Evolutionary conservation across 2,797 vertebrate species (phyloP), one percentile per base, ranked within the genome.

Genomic region (Tolypeutes matacus): DNA sequence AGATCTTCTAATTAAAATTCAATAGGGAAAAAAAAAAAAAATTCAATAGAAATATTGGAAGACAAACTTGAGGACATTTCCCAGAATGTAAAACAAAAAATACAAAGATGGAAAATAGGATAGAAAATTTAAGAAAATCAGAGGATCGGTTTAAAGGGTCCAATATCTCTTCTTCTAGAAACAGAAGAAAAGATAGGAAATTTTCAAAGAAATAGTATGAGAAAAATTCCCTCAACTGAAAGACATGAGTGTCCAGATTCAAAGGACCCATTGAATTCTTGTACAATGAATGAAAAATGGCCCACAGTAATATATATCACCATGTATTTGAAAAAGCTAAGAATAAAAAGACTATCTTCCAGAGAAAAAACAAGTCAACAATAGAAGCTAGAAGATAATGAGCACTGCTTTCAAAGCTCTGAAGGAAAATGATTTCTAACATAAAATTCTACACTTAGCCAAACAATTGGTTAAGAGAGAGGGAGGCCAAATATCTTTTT

Each of bases 401-500:
- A 76, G 31, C 34, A 56, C 0, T 31, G 34, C 3, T 75, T 84
- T 82, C 51, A 36, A 67, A 80, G 42, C 69, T 88, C 51, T 81
- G 13, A 84, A 53, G 69, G 72, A 91, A 93, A 91, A 93, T 46
- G 13, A 90, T 70, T 88, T 91, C 62, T 36, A 86, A 53, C 72
- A 65, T 85, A 56, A 91, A 90, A 18, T 69, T 29, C n/a, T 69
- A 34, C 11, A 65, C 51, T 92, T 77, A 53, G 56, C 18, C 29
- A 80, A 84, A 93, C 5, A 31, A 53, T 23, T 34, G 42, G n/a
- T 42, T 42, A 80, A 56, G 9, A 92, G 18, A 83, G n/a, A 86
- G 13, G n/a, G n/a, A 46, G 76, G 70, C 18, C 36, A 76, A 72
- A 2, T 81, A 65, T 25, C 69, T 80, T 94, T 89, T 15, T 75